phyloP scores from a whole-genome alignment of 1,140 invertebrate species.

The Leucophenga varia region DNA sequence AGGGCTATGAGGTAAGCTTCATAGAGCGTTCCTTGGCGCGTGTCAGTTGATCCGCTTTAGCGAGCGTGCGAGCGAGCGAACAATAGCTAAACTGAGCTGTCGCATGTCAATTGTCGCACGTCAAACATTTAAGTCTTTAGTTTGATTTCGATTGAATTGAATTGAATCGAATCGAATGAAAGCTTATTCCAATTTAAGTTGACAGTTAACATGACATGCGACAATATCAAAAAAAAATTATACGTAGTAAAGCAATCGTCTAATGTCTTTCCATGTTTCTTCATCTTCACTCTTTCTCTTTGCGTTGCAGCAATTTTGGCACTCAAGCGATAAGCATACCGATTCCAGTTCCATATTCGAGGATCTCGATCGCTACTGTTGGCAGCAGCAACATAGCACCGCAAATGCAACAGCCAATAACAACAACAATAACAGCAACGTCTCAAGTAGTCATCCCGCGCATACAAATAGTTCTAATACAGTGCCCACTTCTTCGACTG shows the following conservation, averaged over 20 bases:
- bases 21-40: no score
- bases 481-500: constrained; percentile 33
- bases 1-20: constrained; percentile 45
- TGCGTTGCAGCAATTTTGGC: constrained; percentile 66
- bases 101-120: no score
- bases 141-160: no score
- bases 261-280: not conserved
- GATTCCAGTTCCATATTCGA: constrained; percentile 71
- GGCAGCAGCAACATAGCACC: constrained; percentile 66
- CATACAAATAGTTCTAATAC: constrained; percentile 18
- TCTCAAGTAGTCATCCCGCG: constrained; percentile 12
- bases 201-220: no score
- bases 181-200: no score
- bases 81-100: no score
- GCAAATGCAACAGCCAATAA: constrained; percentile 47
- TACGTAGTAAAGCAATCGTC: no score
- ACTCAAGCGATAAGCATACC: constrained; percentile 64
- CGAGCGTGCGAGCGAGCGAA: no score
- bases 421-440: constrained; percentile 54
- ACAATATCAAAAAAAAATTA: no score
- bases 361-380: constrained; percentile 79
- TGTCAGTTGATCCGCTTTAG: no score
- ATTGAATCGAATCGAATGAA: no score
- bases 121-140: no score
- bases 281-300: constrained; percentile 18